Evolutionary conservation across 1,140 invertebrate genomes (phyloP).

Genomic region (Drosophila gunungcola): DNA sequence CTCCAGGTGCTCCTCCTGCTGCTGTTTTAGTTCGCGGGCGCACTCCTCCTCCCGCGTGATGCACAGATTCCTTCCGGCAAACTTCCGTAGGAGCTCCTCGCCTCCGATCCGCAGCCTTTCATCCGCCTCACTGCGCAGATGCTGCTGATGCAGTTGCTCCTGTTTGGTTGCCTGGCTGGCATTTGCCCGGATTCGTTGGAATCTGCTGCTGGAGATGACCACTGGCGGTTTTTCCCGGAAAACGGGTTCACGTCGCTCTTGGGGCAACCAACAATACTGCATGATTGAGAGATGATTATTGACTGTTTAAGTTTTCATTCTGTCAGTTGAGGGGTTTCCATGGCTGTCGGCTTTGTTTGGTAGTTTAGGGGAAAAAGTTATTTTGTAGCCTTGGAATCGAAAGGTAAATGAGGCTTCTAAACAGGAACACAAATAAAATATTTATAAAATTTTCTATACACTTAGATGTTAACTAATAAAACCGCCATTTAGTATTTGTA

Average conservation of each 20-base stretch:
- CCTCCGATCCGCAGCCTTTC: slow-evolving; percentile 56
- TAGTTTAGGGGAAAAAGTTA: not conserved
- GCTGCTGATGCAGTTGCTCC: slow-evolving; percentile 30
- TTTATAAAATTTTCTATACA: too few relatives aligned
- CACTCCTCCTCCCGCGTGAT: slow-evolving; percentile 52
- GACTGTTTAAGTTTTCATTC: not conserved
- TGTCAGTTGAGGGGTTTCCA: slow-evolving; percentile 16
- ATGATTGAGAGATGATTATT: slow-evolving; percentile 2
- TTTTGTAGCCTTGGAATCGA: slow-evolving; percentile 1
- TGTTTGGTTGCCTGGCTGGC: slow-evolving; percentile 41
- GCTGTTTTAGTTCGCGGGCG: slow-evolving; percentile 26
- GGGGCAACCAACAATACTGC: slow-evolving; percentile 72
- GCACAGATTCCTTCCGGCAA: slow-evolving; percentile 55
- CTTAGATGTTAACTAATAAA: too few relatives aligned
- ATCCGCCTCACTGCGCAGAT: slow-evolving; percentile 34
- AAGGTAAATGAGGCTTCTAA: too few relatives aligned
- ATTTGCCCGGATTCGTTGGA: slow-evolving; percentile 43
- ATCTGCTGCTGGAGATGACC: slow-evolving; percentile 57
- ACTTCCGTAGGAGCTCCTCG: slow-evolving; percentile 59
- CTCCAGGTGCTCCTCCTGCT: slow-evolving; percentile 16
- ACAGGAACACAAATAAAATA: too few relatives aligned
- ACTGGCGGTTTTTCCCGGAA: slow-evolving; percentile 55
- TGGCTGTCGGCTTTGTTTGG: slow-evolving; percentile 9
- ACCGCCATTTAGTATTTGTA: too few relatives aligned
- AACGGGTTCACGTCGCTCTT: slow-evolving; percentile 53